Base-by-base conservation (phyloP, 2,888 invertebrate genomes). In the Cerastis rubricosa region DNA sequence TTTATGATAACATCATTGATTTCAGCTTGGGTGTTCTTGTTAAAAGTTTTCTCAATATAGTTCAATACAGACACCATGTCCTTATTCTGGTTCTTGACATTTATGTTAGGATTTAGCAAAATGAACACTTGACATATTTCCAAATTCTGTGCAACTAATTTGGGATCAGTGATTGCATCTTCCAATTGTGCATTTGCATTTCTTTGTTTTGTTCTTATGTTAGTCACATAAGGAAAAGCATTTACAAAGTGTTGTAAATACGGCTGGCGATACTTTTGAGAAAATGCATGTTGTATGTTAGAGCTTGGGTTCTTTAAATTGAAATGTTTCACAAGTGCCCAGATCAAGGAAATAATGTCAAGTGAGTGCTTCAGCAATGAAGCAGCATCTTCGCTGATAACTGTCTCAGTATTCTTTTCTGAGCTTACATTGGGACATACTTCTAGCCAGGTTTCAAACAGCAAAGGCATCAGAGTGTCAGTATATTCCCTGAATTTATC, bases 371-470 rank as follows among this genome's bases (percentile, higher is more conserved):
- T 97, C 14, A 98, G 93, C 51, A 98, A 96, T 54, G 96, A 92
- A 4, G 97, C 97, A 35, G 97, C 97, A 93, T 98, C 98, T 81
- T 97, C 96, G 81, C 94, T 97, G 29, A 98, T 94, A 54, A 97
- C 92, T 81, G 95, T 95, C 89, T 97, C 97, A 74, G 95, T 93
- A 82, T 94, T 94, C 81, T 93, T 92, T n/a, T 92, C 92, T 19
- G 92, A 87, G 47, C 93, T 94, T 47, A 91, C 92, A 80, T 91
- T 95, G 9, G 98, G 98, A 68, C 97, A 96, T 22, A 98, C 98
- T 96, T 99, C 99, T 43, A 98, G 93, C 98, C 99, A 99, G 70
- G 98, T 98, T 92, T 99, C 98, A 91, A 98, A 97, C 74, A 99
- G 96, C 43, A 99, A 94, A 0, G 99, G 98, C 94, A 99, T 97